Base-by-base conservation (phyloP, 2,113 vertebrate genomes). In the Crotalus helleri region DNA sequence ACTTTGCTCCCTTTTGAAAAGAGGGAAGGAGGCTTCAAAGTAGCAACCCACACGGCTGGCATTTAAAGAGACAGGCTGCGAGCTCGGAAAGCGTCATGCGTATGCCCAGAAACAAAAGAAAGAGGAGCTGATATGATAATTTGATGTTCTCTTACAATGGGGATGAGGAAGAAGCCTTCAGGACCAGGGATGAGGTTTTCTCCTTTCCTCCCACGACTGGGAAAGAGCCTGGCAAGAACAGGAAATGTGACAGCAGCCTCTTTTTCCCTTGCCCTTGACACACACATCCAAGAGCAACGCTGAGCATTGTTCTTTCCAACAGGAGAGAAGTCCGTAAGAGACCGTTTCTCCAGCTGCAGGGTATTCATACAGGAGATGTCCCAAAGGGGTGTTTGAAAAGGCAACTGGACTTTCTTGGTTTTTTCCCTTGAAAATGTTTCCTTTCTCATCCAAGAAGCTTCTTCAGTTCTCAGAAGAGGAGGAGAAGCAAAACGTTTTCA, bases 11-110 rank as follows among this genome's bases (percentile, higher is more conserved):
- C 1, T 21, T 51, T n/a, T 33, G 17, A 26, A 39, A 89, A 59
- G 93, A 58, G 39, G 55, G 87, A 51, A 21, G 29, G 81, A 58
- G 87, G 17, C 39, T 85, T 85, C 44, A n/a, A 46, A 10, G 88
- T 46, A 17, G 29, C 92, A 86, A 23, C 93, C 93, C 93, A 89
- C 93, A 61, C 93, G 44, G 24, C 90, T 93, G 90, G 90, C 93
- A 93, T 89, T 89, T 85, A 46, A 15, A 89, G 87, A 89, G 90
- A 86, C 90, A 91, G 90, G 90, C 64, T 89, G 87, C 44, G 55
- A 92, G 89, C 93, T 44, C 2, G 1, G 86, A 64, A 59, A 26
- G 54, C 39, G 55, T 51, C 64, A 87, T 7, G 49, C 49, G 86
- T 53, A 64, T 4, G 19, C 64, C 9, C 6, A 58, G 64, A 59